Conservation (phyloP, 2,113 vertebrate species). For the Odocoileus hemionus region DNA sequence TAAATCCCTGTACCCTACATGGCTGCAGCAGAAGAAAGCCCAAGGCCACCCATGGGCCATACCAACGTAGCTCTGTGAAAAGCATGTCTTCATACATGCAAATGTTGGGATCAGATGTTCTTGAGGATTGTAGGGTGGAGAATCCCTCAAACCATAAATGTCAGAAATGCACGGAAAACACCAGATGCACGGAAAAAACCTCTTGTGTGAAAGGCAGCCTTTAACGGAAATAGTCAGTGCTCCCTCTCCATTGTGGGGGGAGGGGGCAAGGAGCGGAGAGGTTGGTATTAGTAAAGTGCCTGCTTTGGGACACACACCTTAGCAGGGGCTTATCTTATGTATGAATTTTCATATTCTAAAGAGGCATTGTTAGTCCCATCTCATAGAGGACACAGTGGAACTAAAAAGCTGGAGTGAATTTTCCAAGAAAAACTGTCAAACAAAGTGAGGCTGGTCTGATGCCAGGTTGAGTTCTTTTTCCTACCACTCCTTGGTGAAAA, state of each 20-base stretch:
- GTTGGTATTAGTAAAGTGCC: neutral
- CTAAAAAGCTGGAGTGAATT: neutral
- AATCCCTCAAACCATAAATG: neutral
- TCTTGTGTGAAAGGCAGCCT: neutral
- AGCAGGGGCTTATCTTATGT: neutral
- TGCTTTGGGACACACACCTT: neutral
- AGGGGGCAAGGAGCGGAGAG: neutral
- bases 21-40: neutral
- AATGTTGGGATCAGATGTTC: neutral
- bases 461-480: neutral
- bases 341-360: neutral
- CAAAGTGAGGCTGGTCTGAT: neutral
- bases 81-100: neutral
- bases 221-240: neutral
- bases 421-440: neutral
- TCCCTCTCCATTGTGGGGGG: rapidly evolving
- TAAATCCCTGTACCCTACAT: no score
- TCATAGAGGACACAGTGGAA: neutral
- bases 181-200: neutral
- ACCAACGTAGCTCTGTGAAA: neutral
- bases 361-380: neutral
- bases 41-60: neutral
- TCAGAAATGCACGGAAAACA: no score
- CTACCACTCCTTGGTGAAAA: neutral
- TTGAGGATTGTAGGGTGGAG: neutral